A percentile compares a stretch with the other conserved stretches of the same genome.
These are phyloP conservation scores for Chirona hameri DNA, from an alignment of 2,888 invertebrate species.

Conservation along the genomic window DNA sequence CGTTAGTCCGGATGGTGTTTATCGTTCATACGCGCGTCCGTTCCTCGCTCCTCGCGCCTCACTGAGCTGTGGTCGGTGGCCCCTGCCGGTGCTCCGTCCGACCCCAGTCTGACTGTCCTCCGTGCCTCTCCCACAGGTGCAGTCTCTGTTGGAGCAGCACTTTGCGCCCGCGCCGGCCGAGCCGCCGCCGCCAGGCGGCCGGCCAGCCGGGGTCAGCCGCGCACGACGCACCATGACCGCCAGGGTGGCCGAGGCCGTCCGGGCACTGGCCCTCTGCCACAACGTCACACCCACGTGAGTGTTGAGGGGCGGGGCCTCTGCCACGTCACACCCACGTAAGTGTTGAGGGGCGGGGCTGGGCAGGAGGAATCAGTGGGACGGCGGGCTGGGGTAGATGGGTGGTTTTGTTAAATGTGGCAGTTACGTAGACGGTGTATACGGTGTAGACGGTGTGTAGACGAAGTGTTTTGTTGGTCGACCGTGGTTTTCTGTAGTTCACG, in stretches of 20 bases:
- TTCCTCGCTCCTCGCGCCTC: neutral
- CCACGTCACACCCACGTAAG: constrained; percentile 97
- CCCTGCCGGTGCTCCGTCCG: neutral
- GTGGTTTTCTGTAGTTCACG: no score
- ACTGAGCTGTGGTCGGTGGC: no score
- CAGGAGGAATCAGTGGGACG: no score
- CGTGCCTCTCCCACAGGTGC: neutral
- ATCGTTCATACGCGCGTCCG: no score
- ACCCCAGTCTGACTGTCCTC: neutral
- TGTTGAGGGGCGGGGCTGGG: constrained; percentile 46
- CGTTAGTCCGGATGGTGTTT: no score
- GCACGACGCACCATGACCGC: constrained; percentile 46
- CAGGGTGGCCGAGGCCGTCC: constrained; percentile 82
- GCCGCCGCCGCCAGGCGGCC: constrained; percentile 30
- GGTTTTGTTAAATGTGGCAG: no score
- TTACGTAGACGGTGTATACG: no score
- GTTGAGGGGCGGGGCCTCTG: constrained; percentile 86
- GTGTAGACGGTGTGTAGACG: no score
- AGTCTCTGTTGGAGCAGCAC: constrained; percentile 1
- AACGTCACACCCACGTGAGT: constrained; percentile 67
- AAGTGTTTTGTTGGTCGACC: no score
- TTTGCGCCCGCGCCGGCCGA: constrained; percentile 8
- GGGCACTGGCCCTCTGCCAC: constrained; percentile 94
- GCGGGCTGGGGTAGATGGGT: no score
- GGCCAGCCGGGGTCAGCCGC: constrained; percentile 31